Conservation (phyloP, 64 coral and sea anemone genomes). For the Stichodactyla mertensii region DNA sequence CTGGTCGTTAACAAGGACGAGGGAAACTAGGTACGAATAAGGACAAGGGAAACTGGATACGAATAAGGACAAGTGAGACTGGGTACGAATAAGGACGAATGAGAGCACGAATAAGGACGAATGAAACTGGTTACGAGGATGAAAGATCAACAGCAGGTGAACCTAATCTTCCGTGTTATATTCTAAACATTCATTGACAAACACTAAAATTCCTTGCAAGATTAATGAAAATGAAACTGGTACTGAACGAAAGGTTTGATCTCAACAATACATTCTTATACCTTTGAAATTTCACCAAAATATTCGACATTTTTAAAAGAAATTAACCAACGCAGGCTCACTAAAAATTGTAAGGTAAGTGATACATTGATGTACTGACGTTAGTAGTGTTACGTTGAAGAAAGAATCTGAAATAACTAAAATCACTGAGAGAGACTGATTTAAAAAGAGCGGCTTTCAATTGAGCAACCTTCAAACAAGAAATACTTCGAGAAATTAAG, state of each 20-base stretch:
- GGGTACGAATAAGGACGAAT: not conserved
- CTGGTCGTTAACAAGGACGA: not conserved
- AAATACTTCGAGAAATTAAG: not conserved
- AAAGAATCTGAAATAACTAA: not conserved
- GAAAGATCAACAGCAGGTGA: not conserved
- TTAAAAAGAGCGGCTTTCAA: not conserved
- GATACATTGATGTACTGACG: not conserved
- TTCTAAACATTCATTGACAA: not conserved
- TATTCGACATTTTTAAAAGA: not conserved
- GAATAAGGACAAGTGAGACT: not conserved
- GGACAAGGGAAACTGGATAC: not conserved
- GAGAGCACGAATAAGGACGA: not conserved
- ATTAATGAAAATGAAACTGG: constrained; percentile 1
- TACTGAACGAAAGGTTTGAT: not conserved
- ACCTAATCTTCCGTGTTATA: not conserved
- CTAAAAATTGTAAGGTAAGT: not conserved
- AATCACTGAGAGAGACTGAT: not conserved
- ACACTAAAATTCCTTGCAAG: not conserved
- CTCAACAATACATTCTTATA: not conserved
- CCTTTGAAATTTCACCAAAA: not conserved
- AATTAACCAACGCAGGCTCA: not conserved
- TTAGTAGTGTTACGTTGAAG: not conserved
- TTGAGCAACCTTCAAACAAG: not conserved
- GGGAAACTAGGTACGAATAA: not conserved
- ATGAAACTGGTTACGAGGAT: not conserved